Evolutionary conservation across 2,888 invertebrate genomes (phyloP).

Genomic region (Aleiodes testaceus): DNA sequence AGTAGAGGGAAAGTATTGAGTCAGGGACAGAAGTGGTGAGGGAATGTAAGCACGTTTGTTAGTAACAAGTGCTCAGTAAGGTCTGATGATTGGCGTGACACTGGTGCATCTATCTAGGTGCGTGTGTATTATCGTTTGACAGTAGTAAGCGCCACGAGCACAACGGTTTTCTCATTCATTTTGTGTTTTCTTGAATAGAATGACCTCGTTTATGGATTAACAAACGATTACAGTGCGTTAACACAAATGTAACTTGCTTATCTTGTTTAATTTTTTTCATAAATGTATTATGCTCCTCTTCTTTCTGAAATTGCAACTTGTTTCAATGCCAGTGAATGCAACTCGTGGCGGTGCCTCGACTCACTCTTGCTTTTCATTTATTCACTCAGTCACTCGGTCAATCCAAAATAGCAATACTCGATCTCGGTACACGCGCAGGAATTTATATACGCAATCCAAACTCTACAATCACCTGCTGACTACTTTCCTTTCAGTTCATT

Average conservation of each 20-base stretch:
- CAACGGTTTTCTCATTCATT: constrained; percentile 8
- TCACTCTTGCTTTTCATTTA: neutral
- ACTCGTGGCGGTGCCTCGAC: neutral
- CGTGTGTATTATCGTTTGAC: constrained; percentile 17
- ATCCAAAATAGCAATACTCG: constrained; percentile 18
- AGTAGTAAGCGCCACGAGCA: constrained; percentile 11
- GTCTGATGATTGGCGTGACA: constrained; percentile 47
- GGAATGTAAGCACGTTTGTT: constrained; percentile 50
- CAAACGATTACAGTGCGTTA: neutral
- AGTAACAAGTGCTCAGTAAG: constrained; percentile 52
- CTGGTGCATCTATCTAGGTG: constrained; percentile 20
- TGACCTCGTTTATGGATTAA: constrained; percentile 12
- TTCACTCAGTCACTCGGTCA: constrained; percentile 23
- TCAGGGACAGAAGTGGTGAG: constrained; percentile 14
- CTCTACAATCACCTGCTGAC: constrained; percentile 1
- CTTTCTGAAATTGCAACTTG: no score
- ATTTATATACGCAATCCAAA: constrained; percentile 10
- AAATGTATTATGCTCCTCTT: neutral
- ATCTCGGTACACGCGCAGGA: constrained; percentile 4
- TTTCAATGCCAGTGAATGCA: no score
- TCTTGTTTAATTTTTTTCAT: neutral
- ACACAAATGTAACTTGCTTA: neutral
- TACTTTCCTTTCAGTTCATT: neutral
- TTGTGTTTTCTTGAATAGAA: neutral
- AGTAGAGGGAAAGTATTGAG: constrained; percentile 18